These are phyloP conservation scores for Capromys pilorides DNA, from an alignment of 2,797 vertebrate species.

Conservation along the genomic window DNA sequence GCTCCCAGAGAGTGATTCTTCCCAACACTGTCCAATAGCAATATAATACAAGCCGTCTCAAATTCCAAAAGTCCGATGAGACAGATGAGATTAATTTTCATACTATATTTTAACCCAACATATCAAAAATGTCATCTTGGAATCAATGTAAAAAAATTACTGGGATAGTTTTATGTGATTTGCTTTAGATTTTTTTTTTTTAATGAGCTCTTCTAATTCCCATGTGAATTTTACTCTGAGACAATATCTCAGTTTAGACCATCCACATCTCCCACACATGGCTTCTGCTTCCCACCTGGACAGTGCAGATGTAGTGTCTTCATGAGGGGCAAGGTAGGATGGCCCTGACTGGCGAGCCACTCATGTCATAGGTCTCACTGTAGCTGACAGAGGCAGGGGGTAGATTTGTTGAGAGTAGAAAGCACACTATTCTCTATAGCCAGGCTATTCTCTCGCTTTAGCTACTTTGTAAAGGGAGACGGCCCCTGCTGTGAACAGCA, in stretches of 20 bases:
- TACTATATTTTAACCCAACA: neutral
- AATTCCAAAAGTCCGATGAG: constrained; percentile 21
- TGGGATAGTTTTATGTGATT: neutral
- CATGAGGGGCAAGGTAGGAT: neutral
- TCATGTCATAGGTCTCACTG: neutral
- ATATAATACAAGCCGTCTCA: neutral
- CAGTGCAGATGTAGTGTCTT: neutral
- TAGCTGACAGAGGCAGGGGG: neutral
- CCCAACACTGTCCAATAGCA: neutral
- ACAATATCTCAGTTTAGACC: neutral
- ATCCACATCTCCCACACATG: neutral
- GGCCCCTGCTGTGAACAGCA: neutral
- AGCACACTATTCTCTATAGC: neutral
- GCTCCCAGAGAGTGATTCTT: neutral
- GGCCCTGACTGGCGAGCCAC: neutral
- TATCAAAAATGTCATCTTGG: constrained; percentile 5
- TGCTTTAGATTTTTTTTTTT: neutral
- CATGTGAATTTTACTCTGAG: constrained; percentile 11
- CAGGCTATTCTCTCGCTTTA: neutral
- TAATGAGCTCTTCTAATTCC: constrained; percentile 23
- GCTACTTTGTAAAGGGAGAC: neutral
- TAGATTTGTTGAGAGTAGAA: neutral
- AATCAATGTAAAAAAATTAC: neutral
- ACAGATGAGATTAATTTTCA: constrained; percentile 29
- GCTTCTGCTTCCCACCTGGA: neutral